Conservation (phyloP, 2,888 invertebrate species). For the Tipula helvola region DNA sequence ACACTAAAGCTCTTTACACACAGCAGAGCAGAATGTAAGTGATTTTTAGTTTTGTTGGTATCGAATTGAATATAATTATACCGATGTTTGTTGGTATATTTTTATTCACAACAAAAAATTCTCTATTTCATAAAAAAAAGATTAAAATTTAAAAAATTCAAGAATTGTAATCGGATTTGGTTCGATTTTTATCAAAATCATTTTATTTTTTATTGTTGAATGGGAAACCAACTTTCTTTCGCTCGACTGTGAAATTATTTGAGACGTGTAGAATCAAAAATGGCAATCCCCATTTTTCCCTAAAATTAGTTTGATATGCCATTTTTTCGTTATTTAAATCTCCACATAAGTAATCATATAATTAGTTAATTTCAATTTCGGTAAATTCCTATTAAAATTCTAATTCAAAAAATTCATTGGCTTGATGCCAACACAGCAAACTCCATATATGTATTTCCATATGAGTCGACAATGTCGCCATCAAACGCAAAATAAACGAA, state of each 20-base stretch:
- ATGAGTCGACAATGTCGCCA: no score
- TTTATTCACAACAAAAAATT: background rate
- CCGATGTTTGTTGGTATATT: background rate
- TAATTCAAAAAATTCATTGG: no score
- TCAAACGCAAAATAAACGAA: no score
- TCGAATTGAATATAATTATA: background rate
- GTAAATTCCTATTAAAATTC: no score
- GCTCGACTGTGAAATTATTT: background rate
- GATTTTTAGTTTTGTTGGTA: background rate
- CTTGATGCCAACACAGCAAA: no score
- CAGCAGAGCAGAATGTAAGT: background rate
- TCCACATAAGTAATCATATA: no score
- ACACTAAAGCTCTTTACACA: background rate
- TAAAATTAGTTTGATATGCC: no score
- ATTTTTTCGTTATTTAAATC: no score
- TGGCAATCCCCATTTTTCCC: no score
- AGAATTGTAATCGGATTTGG: background rate
- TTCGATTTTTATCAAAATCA: background rate
- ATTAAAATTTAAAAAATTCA: background rate
- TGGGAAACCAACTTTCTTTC: background rate
- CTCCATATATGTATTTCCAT: no score
- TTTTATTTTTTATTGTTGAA: background rate
- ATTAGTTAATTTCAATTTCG: no score
- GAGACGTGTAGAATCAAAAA: no score
- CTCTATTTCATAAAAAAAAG: background rate